Base-by-base conservation (phyloP, 2,888 invertebrate species). In the Sinodicranocentrus sp. region DNA sequence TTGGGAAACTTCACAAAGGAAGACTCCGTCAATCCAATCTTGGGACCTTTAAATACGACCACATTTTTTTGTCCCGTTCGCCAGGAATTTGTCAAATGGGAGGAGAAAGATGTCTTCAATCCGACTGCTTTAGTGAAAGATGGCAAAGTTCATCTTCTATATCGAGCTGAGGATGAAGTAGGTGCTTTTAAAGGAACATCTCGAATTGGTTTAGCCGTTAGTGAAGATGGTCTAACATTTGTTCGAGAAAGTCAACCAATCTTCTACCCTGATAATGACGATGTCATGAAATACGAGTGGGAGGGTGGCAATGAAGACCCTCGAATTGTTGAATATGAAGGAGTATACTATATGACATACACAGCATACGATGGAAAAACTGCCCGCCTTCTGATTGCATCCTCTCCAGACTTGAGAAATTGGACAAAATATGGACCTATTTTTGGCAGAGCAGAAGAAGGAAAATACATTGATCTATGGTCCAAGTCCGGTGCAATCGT, bases 401-500 rank as follows among this genome's bases (percentile, higher is more conserved):
- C 88, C 10, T 70, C 85, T 0, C 39, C 21, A 0, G 78, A 88
- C 23, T 68, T 88, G 2, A n/a, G 57, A n/a, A 48, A 23, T 1
- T 88, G 88, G 88, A 78, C 67, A 10, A 87, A 87, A 57, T 70
- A 87, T 52, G 88, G 88, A 0, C 84, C 88, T 8, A 61, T 87
- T 0, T 88, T 88, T 44, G 71, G 71, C 15, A 52, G 63, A 17
- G 75, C 71, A 2, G 73, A 84, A 21, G 39, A 68, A 28, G 86
- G 84, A 0, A 21, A 13, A 5, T 83, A 76, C 8, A 21, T 78
- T 10, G 80, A 87, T 52, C 15, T 86, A 21, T 88, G 87, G 87
- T 86, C 86, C n/a, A 88, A 88, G 52, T 85, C 88, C n/a, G 88
- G 88, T 0, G 68, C 88, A 1, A 86, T 88, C 17, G 88, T 88